Percentiles rank a stretch among this genome's conserved stretches.
These are phyloP conservation scores for Campoletis sonorensis DNA, from an alignment of 1,140 invertebrate genomes.

Conservation along the genomic window DNA sequence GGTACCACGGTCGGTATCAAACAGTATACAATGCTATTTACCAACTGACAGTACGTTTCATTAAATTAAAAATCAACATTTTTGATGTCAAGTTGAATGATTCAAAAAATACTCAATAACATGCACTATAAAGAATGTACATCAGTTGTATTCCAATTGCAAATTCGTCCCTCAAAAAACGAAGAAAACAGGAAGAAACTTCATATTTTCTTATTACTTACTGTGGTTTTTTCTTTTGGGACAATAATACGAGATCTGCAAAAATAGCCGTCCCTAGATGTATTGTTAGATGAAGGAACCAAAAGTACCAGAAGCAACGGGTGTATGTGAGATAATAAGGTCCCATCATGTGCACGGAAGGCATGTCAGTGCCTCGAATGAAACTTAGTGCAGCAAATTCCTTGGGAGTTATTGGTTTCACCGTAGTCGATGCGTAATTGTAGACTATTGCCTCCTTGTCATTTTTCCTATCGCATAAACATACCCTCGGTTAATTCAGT, in stretches of 20 bases:
- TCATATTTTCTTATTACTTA: slow-evolving; percentile 66
- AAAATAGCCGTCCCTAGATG: slow-evolving; percentile 81
- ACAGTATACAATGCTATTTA: too few species aligned
- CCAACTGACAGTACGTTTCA: too few species aligned
- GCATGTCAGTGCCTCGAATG: slow-evolving; percentile 63
- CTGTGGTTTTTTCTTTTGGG: slow-evolving; percentile 79
- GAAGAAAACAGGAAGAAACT: neutral
- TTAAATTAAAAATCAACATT: too few species aligned
- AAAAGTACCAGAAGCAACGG: slow-evolving; percentile 58
- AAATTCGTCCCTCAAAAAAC: neutral
- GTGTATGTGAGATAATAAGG: slow-evolving; percentile 57
- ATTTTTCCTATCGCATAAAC: slow-evolving; percentile 56
- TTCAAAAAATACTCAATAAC: too few species aligned
- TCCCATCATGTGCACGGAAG: slow-evolving; percentile 22
- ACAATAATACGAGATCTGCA: slow-evolving; percentile 75
- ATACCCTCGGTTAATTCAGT: neutral
- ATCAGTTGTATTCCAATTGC: too few species aligned
- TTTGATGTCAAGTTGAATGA: too few species aligned
- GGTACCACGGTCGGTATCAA: too few species aligned
- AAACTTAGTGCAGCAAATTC: slow-evolving; percentile 75
- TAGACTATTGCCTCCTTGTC: slow-evolving; percentile 75
- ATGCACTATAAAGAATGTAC: too few species aligned
- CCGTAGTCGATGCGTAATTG: slow-evolving; percentile 82
- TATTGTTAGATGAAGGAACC: slow-evolving; percentile 69
- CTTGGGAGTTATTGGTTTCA: slow-evolving; percentile 81